Evolutionary conservation across 1,140 invertebrate genomes (phyloP).

Genomic region (Drosophila sp.): DNA sequence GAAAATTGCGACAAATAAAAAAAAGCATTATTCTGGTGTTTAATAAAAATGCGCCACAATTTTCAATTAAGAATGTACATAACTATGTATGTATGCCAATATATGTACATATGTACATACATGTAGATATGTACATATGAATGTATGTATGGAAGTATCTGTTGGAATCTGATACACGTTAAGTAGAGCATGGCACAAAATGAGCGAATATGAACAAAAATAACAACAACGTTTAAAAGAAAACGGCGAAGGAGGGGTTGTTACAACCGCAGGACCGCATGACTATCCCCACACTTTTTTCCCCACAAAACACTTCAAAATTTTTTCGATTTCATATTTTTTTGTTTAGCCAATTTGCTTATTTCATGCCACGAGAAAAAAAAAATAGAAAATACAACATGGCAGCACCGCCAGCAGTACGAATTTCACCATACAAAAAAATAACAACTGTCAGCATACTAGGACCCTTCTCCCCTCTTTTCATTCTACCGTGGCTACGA

Average conservation of each 20-base stretch:
- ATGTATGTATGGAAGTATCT: conserved; percentile 11
- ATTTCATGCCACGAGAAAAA: conserved; percentile 66
- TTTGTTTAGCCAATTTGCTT: conserved; percentile 70
- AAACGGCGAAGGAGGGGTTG: conserved; percentile 8
- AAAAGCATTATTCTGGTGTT: conserved; percentile 45
- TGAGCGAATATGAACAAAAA: conserved; percentile 39
- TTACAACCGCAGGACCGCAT: conserved; percentile 6
- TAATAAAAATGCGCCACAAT: conserved; percentile 72
- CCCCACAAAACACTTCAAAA: conserved; percentile 20
- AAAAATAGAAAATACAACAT: conserved; percentile 57
- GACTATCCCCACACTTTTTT: conserved; percentile 61
- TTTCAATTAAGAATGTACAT: conserved; percentile 59
- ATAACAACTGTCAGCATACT: conserved; percentile 46
- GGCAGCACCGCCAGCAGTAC: conserved; percentile 60
- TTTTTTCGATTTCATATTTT: conserved; percentile 18
- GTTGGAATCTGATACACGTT: conserved; percentile 71
- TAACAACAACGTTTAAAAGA: conserved; percentile 55
- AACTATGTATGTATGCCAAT: neutral
- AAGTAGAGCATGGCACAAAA: conserved; percentile 71
- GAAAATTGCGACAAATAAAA: conserved; percentile 48
- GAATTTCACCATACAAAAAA: conserved; percentile 69
- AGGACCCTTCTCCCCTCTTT: conserved; percentile 25
- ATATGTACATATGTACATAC: neutral
- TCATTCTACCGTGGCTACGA: neutral
- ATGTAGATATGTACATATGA: neutral